Evolutionary conservation across 2,113 vertebrate species (phyloP).

Genomic region (Nothobranchius furzeri): DNA sequence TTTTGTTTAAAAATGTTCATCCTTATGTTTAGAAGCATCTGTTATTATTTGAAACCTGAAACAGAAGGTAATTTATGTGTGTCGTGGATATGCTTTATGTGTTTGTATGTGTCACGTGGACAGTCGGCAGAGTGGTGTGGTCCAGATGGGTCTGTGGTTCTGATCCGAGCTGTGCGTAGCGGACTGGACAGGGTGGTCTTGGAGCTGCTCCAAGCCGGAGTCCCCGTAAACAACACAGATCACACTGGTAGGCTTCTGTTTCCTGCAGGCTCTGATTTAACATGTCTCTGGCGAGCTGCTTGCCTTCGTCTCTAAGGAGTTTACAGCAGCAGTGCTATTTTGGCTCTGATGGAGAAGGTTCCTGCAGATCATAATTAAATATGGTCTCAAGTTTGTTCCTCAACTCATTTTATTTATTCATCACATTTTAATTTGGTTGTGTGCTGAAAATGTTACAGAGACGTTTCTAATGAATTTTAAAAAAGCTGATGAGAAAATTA

Average conservation of each 20-base stretch:
- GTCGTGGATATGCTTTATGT: not conserved
- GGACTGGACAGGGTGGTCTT: conserved; percentile 86
- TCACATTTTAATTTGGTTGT: too few relatives aligned
- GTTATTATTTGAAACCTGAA: not conserved
- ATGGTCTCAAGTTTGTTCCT: too few relatives aligned
- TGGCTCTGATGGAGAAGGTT: too few relatives aligned
- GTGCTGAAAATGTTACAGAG: too few relatives aligned
- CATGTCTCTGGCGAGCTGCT: too few relatives aligned
- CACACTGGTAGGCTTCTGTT: conserved; percentile 76
- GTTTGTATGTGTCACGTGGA: not conserved
- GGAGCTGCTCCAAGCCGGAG: conserved; percentile 85
- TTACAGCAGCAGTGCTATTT: too few relatives aligned
- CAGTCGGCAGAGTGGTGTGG: conserved; percentile 82
- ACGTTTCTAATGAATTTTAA: too few relatives aligned
- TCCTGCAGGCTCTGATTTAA: too few relatives aligned
- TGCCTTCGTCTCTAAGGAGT: too few relatives aligned
- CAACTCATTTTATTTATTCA: too few relatives aligned
- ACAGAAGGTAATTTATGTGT: too few relatives aligned
- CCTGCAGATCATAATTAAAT: too few relatives aligned
- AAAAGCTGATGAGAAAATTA: not conserved
- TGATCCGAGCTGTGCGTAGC: conserved; percentile 87
- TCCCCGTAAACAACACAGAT: conserved; percentile 87
- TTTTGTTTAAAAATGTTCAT: not conserved
- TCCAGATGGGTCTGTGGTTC: conserved; percentile 83
- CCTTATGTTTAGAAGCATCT: not conserved